Conservation (phyloP, 2,113 vertebrate species). For the Meleagris gallopavo region DNA sequence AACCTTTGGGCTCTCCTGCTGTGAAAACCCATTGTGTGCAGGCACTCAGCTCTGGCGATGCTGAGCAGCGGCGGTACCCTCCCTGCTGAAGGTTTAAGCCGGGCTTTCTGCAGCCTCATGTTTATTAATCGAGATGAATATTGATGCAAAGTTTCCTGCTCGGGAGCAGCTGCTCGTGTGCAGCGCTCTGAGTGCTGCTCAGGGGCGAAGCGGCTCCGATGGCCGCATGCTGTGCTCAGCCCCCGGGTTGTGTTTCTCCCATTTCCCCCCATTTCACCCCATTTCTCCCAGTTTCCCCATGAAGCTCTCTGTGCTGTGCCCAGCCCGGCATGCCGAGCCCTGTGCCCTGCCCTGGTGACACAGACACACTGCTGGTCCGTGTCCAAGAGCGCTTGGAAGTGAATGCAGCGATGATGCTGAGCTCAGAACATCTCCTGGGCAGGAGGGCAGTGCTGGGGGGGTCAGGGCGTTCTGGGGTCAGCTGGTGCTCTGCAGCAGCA, state of each 20-base stretch:
- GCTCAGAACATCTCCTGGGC: background rate
- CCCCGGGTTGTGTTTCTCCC: fast-evolving
- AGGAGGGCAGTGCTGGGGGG: fast-evolving
- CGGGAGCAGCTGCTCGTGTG: background rate
- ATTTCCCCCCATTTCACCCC: background rate
- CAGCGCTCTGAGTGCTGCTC: background rate
- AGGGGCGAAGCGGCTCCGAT: background rate
- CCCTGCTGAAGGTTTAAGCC: slow-evolving; percentile 18
- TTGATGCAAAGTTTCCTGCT: slow-evolving; percentile 58
- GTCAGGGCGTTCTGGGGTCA: fast-evolving
- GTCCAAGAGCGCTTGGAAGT: background rate
- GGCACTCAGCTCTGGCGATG: background rate
- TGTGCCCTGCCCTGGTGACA: fast-evolving
- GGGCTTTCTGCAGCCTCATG: slow-evolving; percentile 67
- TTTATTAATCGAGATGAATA: slow-evolving; percentile 80
- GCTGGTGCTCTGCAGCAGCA: fast-evolving
- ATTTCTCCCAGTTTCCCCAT: background rate
- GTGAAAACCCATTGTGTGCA: background rate
- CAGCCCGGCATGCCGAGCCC: fast-evolving
- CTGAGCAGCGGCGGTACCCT: background rate
- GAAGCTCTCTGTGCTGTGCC: fast-evolving
- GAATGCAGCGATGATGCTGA: background rate
- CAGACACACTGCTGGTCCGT: fast-evolving
- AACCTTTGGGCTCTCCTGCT: background rate
- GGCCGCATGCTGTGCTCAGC: background rate